These are phyloP conservation scores for Psylliodes chrysocephalus DNA, from an alignment of 2,888 invertebrate species.

Conservation along the genomic window DNA sequence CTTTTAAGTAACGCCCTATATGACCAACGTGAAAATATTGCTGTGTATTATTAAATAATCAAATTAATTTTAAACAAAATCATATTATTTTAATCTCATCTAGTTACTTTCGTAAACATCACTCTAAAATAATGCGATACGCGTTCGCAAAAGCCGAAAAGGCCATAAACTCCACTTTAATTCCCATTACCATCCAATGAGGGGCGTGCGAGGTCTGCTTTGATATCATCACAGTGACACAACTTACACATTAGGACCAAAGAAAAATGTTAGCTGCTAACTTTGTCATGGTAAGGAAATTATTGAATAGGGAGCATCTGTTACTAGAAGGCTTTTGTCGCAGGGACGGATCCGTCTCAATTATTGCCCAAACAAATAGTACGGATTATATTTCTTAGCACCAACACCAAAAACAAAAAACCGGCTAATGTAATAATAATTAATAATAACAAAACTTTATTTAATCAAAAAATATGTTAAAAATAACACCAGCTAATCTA, in stretches of 20 bases:
- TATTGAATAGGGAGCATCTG: slow-evolving; percentile 17
- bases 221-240: slow-evolving; percentile 17
- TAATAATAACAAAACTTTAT: too few species aligned
- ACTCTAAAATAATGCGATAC: not conserved
- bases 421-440: too few species aligned
- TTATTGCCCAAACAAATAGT: too few species aligned
- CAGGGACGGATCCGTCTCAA: too few species aligned
- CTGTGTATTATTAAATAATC: too few species aligned
- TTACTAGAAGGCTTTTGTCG: slow-evolving; percentile 2
- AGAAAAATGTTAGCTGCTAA: slow-evolving; percentile 17
- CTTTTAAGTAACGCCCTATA: too few species aligned
- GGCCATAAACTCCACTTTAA: not conserved
- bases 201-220: slow-evolving; percentile 6
- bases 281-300: slow-evolving; percentile 16
- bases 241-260: slow-evolving; percentile 21
- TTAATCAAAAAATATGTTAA: too few species aligned
- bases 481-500: too few species aligned
- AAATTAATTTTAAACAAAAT: not conserved
- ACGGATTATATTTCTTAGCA: too few species aligned
- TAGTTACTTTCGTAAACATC: not conserved
- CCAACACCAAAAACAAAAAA: too few species aligned
- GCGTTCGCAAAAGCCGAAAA: not conserved
- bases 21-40: too few species aligned
- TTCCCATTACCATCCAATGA: slow-evolving; percentile 2
- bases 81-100: not conserved